phyloP scores from a whole-genome alignment of 2,797 vertebrate species.

The Trachops cirrhosus region DNA sequence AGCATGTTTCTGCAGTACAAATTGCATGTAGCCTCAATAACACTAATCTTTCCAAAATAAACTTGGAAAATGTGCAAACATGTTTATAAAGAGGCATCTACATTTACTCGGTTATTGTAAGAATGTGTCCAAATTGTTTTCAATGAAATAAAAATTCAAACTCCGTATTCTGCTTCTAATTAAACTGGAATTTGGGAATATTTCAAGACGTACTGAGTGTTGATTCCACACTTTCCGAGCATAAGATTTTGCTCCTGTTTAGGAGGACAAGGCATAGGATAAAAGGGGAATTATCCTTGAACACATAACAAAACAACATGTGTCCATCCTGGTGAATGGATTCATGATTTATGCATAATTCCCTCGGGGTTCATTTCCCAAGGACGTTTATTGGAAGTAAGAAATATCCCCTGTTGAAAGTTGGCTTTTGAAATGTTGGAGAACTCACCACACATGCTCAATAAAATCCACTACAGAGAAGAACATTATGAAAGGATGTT shows the following conservation, averaged over 20 bases:
- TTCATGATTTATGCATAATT: not conserved
- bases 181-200: not conserved
- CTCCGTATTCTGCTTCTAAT: not conserved
- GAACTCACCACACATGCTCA: too few species aligned
- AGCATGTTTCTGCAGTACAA: not conserved
- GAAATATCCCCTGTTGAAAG: too few species aligned
- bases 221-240: not conserved
- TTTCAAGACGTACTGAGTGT: not conserved
- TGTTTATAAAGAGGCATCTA: rapidly evolving
- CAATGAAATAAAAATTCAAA: not conserved
- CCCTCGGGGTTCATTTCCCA: not conserved
- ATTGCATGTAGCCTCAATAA: not conserved
- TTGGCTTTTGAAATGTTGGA: not conserved
- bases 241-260: not conserved
- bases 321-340: not conserved
- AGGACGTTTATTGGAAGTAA: not conserved
- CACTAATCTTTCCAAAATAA: not conserved
- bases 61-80: not conserved
- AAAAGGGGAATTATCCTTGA: not conserved
- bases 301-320: too few species aligned
- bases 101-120: not conserved
- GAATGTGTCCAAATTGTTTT: not conserved
- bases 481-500: not conserved
- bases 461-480: not conserved
- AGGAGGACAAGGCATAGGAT: not conserved